Conservation (phyloP, 1,140 invertebrate genomes). For the Drosophila biarmipes region DNA sequence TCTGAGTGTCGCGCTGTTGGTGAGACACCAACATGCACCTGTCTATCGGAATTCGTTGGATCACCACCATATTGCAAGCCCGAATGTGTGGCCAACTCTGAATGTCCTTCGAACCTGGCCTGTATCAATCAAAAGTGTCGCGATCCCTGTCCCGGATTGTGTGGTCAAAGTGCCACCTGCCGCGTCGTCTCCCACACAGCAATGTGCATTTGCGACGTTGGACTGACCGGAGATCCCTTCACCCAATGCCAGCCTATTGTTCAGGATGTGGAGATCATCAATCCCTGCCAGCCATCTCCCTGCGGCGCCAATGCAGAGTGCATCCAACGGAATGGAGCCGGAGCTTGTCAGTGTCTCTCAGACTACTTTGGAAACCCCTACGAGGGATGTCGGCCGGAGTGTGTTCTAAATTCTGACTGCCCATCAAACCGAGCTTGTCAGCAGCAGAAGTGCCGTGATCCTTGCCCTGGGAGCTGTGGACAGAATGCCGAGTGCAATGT, state of each 20-base stretch:
- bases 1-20: constrained; percentile 88
- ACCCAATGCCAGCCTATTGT: constrained; percentile 86
- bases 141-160: constrained; percentile 90
- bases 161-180: constrained; percentile 89
- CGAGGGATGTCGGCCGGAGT: constrained; percentile 90
- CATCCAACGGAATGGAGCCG: constrained; percentile 87
- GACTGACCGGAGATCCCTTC: constrained; percentile 90
- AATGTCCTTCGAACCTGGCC: constrained; percentile 88
- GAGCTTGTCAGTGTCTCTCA: constrained; percentile 89
- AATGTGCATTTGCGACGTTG: constrained; percentile 88
- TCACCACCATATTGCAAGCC: constrained; percentile 90
- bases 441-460: constrained; percentile 91
- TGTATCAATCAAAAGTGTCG: constrained; percentile 90
- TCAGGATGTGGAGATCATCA: constrained; percentile 84
- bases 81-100: constrained; percentile 90
- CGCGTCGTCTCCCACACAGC: constrained; percentile 90
- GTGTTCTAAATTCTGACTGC: constrained; percentile 90
- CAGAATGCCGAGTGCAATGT: constrained; percentile 90
- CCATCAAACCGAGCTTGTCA: constrained; percentile 88
- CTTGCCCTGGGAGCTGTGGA: constrained; percentile 91
- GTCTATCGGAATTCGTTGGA: constrained; percentile 89
- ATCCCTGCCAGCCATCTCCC: constrained; percentile 90
- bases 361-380: constrained; percentile 91
- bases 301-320: constrained; percentile 92
- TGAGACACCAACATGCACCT: constrained; percentile 88